A percentile compares a stretch with the other conserved stretches of the same genome.
Evolutionary conservation across 1,140 invertebrate species (phyloP).

Genomic region (Trichomalopsis sarcophagae): DNA sequence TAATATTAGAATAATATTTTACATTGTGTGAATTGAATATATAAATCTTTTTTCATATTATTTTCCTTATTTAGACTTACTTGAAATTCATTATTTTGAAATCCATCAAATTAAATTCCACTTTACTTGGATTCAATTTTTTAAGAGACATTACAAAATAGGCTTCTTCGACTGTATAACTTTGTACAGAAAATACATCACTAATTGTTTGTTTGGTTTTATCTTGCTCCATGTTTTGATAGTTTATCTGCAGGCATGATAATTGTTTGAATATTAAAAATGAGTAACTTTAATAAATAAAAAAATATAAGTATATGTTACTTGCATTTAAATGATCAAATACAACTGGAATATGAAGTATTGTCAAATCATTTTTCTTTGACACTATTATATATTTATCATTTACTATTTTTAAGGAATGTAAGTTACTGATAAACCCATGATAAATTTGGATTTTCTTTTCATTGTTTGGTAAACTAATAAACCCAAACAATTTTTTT

Average conservation of each 20-base stretch:
- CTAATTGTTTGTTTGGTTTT: neutral
- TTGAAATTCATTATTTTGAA: neutral
- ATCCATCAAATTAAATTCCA: neutral
- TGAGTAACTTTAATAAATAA: neutral
- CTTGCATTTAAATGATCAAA: neutral
- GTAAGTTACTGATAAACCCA: neutral
- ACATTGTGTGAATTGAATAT: neutral
- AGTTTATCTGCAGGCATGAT: neutral
- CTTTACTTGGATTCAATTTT: neutral
- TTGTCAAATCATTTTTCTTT: neutral
- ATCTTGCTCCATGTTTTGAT: neutral
- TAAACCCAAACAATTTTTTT: neutral
- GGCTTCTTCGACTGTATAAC: neutral
- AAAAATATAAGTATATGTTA: neutral
- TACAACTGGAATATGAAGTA: neutral
- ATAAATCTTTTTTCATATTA: too few species aligned
- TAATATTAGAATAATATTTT: neutral
- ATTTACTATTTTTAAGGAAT: neutral
- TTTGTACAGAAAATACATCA: neutral
- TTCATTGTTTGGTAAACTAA: neutral
- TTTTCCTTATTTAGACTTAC: neutral
- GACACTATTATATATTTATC: conserved; percentile 2
- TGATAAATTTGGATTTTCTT: neutral
- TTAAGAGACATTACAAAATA: neutral
- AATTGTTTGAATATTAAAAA: neutral